Evolutionary conservation across 2,888 invertebrate genomes (phyloP), one percentile per base, ranked within the genome.

Genomic region (Synergus itoensis): DNA sequence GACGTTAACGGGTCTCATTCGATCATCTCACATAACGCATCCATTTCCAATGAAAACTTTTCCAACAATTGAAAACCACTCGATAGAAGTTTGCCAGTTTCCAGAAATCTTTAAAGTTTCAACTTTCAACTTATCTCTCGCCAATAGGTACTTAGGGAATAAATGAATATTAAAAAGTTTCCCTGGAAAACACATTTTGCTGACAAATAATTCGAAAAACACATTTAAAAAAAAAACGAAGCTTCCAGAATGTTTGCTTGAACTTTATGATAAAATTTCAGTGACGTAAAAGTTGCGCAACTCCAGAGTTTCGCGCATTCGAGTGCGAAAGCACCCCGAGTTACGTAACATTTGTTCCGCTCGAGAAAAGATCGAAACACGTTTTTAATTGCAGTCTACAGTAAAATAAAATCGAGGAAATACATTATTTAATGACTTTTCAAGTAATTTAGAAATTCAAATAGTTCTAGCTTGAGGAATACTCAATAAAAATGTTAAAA

Each of bases 11-110:
- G 73, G 36, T 73, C 28, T 36, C 53, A 4, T 48, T 73, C 73
- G 73, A 73, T 73, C 73, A 73, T 73, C 73, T 73, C 73, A 73
- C 48, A 53, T 73, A 53, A 73, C 53, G 53, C 73, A 73, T 73
- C 53, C 36, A 73, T 40, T 73, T 2, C 73, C 73, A 40, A 73
- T 53, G 73, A 73, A 73, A 73, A 73, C 73, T 53, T 73, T 73
- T 40, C 5, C 73, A n/a, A 73, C 73, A 73, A 73, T 73, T 73
- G 73, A 73, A 57, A 73, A 73, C 53, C 28, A 73, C 73, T 73
- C 53, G 28, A 48, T 45, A 36, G 5, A 16, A 69, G 36, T 69
- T 69, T 69, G 14, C 16, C 45, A 69, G 53, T 73, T 73, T 53
- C 5, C 11, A 16, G 73, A 53, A 53, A 73, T 73, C 73, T 57